phyloP scores from a whole-genome alignment of 1,140 invertebrate genomes.

The Aphidius ervi region DNA sequence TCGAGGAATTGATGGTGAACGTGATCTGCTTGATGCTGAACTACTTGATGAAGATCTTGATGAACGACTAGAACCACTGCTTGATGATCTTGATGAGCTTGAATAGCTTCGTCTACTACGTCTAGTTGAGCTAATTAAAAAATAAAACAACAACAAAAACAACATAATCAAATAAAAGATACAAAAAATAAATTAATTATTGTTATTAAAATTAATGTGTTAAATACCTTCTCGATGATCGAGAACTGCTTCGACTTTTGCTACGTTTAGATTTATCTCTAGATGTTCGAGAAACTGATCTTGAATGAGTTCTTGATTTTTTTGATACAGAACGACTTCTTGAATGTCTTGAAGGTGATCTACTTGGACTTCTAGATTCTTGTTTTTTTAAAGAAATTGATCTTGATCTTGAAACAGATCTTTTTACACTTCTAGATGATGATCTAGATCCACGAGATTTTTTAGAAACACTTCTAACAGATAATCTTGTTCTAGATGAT shows the following conservation, averaged over 20 bases:
- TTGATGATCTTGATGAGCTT: constrained; percentile 44
- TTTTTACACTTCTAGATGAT: constrained; percentile 12
- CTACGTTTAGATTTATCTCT: constrained; percentile 40
- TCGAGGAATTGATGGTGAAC: constrained; percentile 81
- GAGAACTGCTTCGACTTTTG: constrained; percentile 39
- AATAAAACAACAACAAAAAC: no score
- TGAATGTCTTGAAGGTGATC: constrained; percentile 20
- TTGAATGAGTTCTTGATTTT: constrained; percentile 33
- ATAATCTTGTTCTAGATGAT: constrained; percentile 30
- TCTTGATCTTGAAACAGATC: constrained; percentile 28
- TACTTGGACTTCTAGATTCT: constrained; percentile 36
- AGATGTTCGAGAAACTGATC: constrained; percentile 40
- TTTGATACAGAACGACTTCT: constrained; percentile 29
- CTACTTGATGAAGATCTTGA: constrained; percentile 39
- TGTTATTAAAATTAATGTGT: not conserved
- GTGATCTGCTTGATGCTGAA: constrained; percentile 57
- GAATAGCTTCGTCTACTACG: constrained; percentile 46
- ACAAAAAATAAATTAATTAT: constrained; percentile 9
- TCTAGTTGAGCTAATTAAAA: constrained; percentile 26
- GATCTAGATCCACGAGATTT: constrained; percentile 20
- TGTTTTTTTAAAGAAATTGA: constrained; percentile 22
- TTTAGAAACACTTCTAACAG: constrained; percentile 28
- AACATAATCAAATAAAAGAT: constrained; percentile 9
- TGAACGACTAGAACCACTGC: constrained; percentile 37
- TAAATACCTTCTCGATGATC: constrained; percentile 42